Percentiles rank a stretch among this genome's conserved stretches.
These are phyloP conservation scores for Pycnonotus jocosus DNA, from an alignment of 2,113 vertebrate species.

Conservation along the genomic window DNA sequence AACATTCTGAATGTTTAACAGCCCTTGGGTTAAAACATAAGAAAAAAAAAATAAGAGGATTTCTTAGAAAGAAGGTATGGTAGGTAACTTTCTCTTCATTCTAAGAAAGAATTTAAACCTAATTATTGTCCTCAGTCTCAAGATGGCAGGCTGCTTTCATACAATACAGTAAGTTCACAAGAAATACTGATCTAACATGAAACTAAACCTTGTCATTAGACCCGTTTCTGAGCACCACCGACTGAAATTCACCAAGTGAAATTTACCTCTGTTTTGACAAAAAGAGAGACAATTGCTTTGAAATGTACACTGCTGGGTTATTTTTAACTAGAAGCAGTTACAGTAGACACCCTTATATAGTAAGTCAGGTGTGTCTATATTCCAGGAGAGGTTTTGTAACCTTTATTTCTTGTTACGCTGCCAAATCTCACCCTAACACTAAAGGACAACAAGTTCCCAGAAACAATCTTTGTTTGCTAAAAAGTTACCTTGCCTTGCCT, in stretches of 20 bases:
- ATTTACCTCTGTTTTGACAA: not conserved
- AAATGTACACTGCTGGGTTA: not conserved
- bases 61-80: not conserved
- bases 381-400: not conserved
- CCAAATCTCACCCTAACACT: not conserved
- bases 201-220: not conserved
- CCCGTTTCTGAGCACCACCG: not conserved
- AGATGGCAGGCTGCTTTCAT: not conserved
- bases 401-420: not conserved
- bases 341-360: not conserved
- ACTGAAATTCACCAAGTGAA: not conserved
- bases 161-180: not conserved
- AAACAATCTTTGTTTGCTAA: not conserved
- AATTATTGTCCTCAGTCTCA: not conserved
- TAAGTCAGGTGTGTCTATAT: not conserved
- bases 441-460: not conserved
- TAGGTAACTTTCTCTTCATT: not conserved
- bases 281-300: not conserved
- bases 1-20: not conserved
- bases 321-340: not conserved
- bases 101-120: not conserved
- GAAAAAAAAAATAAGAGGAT: not conserved
- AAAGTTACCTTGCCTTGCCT: not conserved
- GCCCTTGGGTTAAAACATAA: not conserved
- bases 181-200: not conserved